Evolutionary conservation across 2,113 vertebrate species (phyloP), one percentile per base, ranked within the genome.

Genomic region (Dipodomys ordii): DNA sequence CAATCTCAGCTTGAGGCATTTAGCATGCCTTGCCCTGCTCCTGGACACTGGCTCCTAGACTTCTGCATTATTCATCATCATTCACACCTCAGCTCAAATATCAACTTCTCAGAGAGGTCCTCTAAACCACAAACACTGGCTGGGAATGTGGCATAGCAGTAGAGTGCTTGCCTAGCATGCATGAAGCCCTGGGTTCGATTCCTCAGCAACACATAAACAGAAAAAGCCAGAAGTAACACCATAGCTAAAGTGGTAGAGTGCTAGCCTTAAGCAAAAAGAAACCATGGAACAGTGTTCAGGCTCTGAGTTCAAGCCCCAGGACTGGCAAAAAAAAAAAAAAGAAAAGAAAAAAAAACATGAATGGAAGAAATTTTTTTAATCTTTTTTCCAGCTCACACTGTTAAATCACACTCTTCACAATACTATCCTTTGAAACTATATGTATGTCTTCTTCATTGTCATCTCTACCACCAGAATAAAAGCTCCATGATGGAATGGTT

Each of bases 31-130:
- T 53, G 39, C 79, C 53, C 53, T 64, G 22, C 78, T 35, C 57
- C 53, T 86, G 16, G 69, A 46, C 10, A n/a, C 65, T 76, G 60
- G 44, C 3, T 20, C 85, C 85, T 49, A 60, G 84, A 86, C 28
- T 20, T 64, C 19, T n/a, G n/a, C 53, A 16, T 44, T 82, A 28
- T 25, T 92, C 57, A 64, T 28, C 60, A 83, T 53, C 46, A 90
- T 16, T 77, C 80, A 74, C 68, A 80, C 19, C 64, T 76, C 53
- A 74, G 49, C 39, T 94, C 60, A 90, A 49, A 35, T 22, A 35
- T 28, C 30, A 72, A 53, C 10, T 78, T 86, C 88, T 91, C 67
- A 71, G 49, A 91, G n/a, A 92, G 73, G 60, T 67, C 60, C 71
- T 39, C 77, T 73, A 74, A 46, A 67, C 67, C 49, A 18, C 32